Evolutionary conservation across 2,113 vertebrate genomes (phyloP), one percentile per base, ranked within the genome.

Genomic region (Coryphaenoides rupestris): DNA sequence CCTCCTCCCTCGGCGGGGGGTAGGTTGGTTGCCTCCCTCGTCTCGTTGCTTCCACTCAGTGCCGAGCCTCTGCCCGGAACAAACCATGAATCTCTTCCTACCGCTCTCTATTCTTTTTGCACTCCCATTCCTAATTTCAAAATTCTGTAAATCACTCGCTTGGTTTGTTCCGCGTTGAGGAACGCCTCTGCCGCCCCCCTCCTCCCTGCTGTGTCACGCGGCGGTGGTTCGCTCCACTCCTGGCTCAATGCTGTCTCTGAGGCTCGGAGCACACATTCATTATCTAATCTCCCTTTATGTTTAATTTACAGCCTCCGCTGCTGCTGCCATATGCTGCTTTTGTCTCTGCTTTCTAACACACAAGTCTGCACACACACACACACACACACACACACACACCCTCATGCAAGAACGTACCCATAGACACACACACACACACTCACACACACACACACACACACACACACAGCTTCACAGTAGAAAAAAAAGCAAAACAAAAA

Each of bases 261-360:
- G 84, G 83, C 86, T 90, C 74, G 76, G 83, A 88, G 84, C 81
- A 83, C 90, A 91, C 88, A 89, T 89, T 92, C 89, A 93, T 92
- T 92, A 92, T 91, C 90, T 92, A 92, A 93, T 93, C 90, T 90
- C 84, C 84, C 89, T 89, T 90, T 89, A 92, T 93, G 90, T 92
- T 93, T 92, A 92, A 92, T 93, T 93, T 93, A 93, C 91, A 90
- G 89, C 88, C 89, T 87, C 76, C 79, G 85, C 88, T 84, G 88
- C 86, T 87, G 84, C 83, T 87, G 88, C 92, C 91, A 92, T 93
- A 93, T 93, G 91, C 86, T 89, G 73, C 87, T 88, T 92, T 93
- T 93, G 91, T 91, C 87, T 86, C 66, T 71, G 70, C 73, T 56
- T 52, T 50, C 70, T 68, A 60, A 62, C 76, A 73, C 78, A 69